These are phyloP conservation scores for Oedothorax gibbosus DNA, from an alignment of 1,140 invertebrate genomes.

Conservation along the genomic window DNA sequence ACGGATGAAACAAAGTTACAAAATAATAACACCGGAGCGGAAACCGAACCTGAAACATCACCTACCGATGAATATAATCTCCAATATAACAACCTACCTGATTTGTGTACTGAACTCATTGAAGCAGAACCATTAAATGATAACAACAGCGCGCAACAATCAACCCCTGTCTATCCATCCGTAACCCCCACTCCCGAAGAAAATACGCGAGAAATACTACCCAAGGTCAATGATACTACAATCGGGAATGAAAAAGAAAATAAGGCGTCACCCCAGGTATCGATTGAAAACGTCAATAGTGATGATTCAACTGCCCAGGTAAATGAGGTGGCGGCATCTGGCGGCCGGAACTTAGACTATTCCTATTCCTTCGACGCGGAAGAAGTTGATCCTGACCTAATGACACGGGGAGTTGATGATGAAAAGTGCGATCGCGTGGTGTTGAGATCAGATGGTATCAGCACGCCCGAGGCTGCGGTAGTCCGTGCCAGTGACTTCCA, in stretches of 20 bases:
- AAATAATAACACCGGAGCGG: background rate
- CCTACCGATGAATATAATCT: background rate
- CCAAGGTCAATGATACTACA: conserved; percentile 47
- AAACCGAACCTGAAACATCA: background rate
- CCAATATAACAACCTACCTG: background rate
- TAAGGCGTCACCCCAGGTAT: background rate
- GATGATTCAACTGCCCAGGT: background rate
- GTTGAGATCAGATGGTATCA: conserved; percentile 28
- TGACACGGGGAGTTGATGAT: conserved; percentile 20
- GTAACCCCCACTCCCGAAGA: conserved; percentile 11
- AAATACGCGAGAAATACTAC: conserved; percentile 3
- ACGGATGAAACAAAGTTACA: background rate
- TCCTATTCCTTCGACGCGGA: background rate
- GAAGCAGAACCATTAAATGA: conserved; percentile 1
- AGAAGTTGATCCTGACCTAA: conserved; percentile 30
- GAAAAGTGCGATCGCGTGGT: conserved; percentile 29
- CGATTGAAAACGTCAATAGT: background rate
- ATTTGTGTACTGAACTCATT: background rate
- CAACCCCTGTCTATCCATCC: conserved; percentile 3
- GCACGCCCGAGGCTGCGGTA: background rate
- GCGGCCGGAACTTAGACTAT: background rate
- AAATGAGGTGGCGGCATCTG: conserved; percentile 48
- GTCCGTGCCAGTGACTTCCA: background rate
- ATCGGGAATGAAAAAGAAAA: conserved; percentile 25
- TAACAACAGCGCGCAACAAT: background rate